These are phyloP conservation scores for Apotomis capreana DNA, from an alignment of 2,888 invertebrate species.

Conservation along the genomic window DNA sequence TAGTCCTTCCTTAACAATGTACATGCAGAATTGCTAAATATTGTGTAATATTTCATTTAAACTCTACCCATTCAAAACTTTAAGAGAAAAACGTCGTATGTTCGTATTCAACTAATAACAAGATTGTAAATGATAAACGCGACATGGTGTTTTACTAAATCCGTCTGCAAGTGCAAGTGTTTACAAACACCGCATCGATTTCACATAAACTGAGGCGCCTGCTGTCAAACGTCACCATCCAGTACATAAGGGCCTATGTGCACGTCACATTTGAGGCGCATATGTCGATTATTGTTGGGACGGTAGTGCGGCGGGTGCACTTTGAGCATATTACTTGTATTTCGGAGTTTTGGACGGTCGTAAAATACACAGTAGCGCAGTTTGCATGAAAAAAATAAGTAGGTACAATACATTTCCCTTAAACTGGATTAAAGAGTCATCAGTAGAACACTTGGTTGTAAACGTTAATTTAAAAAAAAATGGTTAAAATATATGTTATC, in stretches of 20 bases:
- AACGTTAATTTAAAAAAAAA: too few relatives aligned
- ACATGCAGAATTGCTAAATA: not conserved
- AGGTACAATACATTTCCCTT: too few relatives aligned
- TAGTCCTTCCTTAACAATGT: too few relatives aligned
- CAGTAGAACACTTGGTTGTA: too few relatives aligned
- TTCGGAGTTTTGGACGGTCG: slow-evolving; percentile 8
- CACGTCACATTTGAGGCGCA: not conserved
- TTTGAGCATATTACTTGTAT: slow-evolving; percentile 15
- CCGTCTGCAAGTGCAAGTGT: slow-evolving; percentile 64
- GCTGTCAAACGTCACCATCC: slow-evolving; percentile 14
- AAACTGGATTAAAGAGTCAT: too few relatives aligned
- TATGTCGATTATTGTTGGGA: not conserved
- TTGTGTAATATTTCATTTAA: not conserved
- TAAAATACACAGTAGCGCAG: not conserved
- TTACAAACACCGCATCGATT: slow-evolving; percentile 83
- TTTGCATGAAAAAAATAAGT: too few relatives aligned
- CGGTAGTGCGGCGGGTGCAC: slow-evolving; percentile 31
- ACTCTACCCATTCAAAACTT: too few relatives aligned
- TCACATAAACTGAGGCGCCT: slow-evolving; percentile 73
- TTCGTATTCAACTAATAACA: not conserved
- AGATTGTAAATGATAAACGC: not conserved
- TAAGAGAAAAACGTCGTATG: not conserved
- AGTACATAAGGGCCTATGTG: not conserved
- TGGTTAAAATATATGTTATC: too few relatives aligned
- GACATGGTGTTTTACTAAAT: slow-evolving; percentile 10